Percentiles rank a stretch among this genome's conserved stretches.
Conservation (phyloP, 1,140 invertebrate genomes). For the Pseudoatta argentina region DNA sequence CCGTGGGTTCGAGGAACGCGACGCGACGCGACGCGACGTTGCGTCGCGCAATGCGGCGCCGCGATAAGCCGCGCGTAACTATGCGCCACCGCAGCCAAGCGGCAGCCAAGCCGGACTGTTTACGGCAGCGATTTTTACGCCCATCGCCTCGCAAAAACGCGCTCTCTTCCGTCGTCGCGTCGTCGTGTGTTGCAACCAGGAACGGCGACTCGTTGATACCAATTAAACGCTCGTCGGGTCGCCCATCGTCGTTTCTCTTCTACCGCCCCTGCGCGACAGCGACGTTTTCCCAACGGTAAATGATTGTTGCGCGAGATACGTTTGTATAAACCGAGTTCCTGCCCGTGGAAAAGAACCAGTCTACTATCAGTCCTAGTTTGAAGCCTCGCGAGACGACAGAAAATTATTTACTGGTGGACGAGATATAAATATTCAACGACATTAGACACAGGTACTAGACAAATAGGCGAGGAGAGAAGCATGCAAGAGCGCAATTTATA, state of each 20-base stretch:
- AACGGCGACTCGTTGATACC: constrained; percentile 3
- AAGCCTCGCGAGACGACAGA: background rate
- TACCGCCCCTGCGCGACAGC: background rate
- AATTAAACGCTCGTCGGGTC: background rate
- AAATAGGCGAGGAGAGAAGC: background rate
- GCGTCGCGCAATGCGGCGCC: constrained; percentile 39
- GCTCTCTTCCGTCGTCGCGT: background rate
- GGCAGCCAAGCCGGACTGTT: constrained; percentile 25
- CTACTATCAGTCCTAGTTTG: background rate
- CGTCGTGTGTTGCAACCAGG: too few relatives aligned
- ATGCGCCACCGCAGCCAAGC: constrained; percentile 6
- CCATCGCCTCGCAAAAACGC: constrained; percentile 46
- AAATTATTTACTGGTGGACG: constrained; percentile 17
- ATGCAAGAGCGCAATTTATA: background rate
- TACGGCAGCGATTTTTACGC: constrained; percentile 56
- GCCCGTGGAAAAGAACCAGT: background rate
- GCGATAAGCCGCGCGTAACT: constrained; percentile 56
- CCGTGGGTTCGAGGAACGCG: constrained; percentile 59
- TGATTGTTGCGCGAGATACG: constrained; percentile 7
- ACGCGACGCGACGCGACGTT: constrained; percentile 30
- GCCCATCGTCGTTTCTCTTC: constrained; percentile 2
- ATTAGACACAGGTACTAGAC: background rate
- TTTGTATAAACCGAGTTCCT: too few relatives aligned
- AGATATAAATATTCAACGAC: constrained; percentile 24
- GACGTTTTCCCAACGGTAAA: background rate